Evolutionary conservation across 2,113 vertebrate species (phyloP).

Genomic region (Pavo muticus): DNA sequence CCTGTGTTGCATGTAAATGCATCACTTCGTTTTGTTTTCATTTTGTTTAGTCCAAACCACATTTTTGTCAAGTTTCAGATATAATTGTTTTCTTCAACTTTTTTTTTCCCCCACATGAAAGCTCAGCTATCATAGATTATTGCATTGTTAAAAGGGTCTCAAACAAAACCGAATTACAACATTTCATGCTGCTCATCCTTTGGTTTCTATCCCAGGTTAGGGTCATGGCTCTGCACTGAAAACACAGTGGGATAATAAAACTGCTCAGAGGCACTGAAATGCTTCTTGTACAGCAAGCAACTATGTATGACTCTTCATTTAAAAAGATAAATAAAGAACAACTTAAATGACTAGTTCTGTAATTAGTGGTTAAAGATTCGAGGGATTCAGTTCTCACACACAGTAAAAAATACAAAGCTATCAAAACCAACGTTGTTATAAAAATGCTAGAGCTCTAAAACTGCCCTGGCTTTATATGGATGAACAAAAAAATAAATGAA

Average conservation of each 20-base stretch:
- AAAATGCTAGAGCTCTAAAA: neutral
- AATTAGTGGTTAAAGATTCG: slow-evolving; percentile 23
- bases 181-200: slow-evolving; percentile 69
- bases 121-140: slow-evolving; percentile 69
- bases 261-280: slow-evolving; percentile 31
- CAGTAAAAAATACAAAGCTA: neutral
- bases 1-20: neutral
- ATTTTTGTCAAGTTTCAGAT: slow-evolving; percentile 9
- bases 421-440: neutral
- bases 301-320: neutral
- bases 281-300: slow-evolving; percentile 30
- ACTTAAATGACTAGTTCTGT: neutral
- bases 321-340: neutral
- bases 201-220: slow-evolving; percentile 72
- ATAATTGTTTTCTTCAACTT: slow-evolving; percentile 19
- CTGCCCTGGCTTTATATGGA: neutral
- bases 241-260: slow-evolving; percentile 69
- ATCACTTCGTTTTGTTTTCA: neutral
- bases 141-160: slow-evolving; percentile 59
- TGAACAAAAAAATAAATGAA: neutral
- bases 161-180: slow-evolving; percentile 70
- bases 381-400: neutral
- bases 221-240: slow-evolving; percentile 69
- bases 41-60: neutral
- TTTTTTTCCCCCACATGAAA: slow-evolving; percentile 34